Base-by-base conservation (phyloP, 2,888 invertebrate genomes). In the Metalampra italica region DNA sequence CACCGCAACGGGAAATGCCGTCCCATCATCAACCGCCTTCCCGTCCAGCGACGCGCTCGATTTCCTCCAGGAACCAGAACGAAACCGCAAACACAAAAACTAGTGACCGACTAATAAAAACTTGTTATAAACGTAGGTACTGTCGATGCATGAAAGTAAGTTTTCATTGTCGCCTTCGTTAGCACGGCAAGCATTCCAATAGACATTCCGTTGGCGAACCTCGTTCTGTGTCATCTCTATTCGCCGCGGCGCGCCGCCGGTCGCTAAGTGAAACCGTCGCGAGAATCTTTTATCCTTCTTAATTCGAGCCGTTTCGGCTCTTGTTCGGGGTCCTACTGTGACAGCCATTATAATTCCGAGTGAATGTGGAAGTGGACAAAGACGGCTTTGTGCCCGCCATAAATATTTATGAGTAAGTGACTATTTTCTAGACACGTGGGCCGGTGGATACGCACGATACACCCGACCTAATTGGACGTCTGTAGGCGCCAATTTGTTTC, bases 361-460 rank as follows among this genome's bases (percentile, higher is more conserved):
- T 82, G 84, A 85, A 88, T 87, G 79, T 84, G 78, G 78, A 82
- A 82, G 79, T 79, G 61, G 77, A 86, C 82, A 87, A 86, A 85
- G 82, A 77, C 69, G 75, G 78, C 79, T 78, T 87, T 87, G 86
- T 87, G 69, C 71, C 62, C 66, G 68, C 72, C 65, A 86, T 89
- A 82, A 88, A 88, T 89, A 88, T 89, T 84, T 85, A 89, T 89
- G 82, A 86, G 81, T 71, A 76, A 82, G 78, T 82, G 78, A 67
- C 78, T 83, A 82, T 87, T 87, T 85, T 85, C 78, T 69, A 78
- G 70, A 82, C 81, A 82, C 79, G 82, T 83, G 85, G 82, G 80
- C 71, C 68, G 81, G 75, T 80, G 82, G 85, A 85, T 85, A 86
- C 84, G 84, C 82, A 84, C 81, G 81, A 81, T 83, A 79, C 78